Evolutionary conservation across 2,888 invertebrate genomes (phyloP), one percentile per base, ranked within the genome.

Genomic region (Clostera curtula): DNA sequence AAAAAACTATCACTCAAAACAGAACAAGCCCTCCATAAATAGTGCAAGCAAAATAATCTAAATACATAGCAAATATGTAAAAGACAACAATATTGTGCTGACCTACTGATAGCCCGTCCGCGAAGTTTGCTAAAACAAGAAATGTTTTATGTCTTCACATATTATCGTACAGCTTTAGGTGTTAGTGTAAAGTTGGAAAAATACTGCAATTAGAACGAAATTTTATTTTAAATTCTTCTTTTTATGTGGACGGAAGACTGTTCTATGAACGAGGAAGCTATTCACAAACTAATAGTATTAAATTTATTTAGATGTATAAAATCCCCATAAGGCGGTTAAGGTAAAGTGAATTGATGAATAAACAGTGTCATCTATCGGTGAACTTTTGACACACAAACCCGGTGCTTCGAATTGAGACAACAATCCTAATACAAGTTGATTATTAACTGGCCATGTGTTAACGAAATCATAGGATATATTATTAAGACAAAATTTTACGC

Each of bases 21-120:
- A 17, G 22, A 26, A 24, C 34, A 28, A 27, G 24, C 33, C 36
- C 14, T 23, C 32, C 36, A 39, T 24, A 26, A 21, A 24, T 18
- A 27, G 46, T 50, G 51, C 49, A 40, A 38, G 49, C 54, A 51
- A 54, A 40, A 41, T 27, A 43, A 25, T 33, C 33, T 35, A 34
- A 36, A 33, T 34, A 36, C 32, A 34, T 18, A 22, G 53, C 54
- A 60, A 60, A 58, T 65, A 72, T 59, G 62, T 70, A 74, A 62
- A 69, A 61, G 45, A 55, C 43, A 58, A 61, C 46, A 34, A 37
- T 40, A 36, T 38, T 64, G 83, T 85, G 86, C 89, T 90, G 88
- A 90, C 90, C 90, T 90, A 89, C 88, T 89, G 75, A 91, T 80
- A 80, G 87, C 89, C 86, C 90, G 90, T 86, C 92, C 92, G 79